phyloP scores from a whole-genome alignment of 2,797 vertebrate species.

The Discoglossus pictus region DNA sequence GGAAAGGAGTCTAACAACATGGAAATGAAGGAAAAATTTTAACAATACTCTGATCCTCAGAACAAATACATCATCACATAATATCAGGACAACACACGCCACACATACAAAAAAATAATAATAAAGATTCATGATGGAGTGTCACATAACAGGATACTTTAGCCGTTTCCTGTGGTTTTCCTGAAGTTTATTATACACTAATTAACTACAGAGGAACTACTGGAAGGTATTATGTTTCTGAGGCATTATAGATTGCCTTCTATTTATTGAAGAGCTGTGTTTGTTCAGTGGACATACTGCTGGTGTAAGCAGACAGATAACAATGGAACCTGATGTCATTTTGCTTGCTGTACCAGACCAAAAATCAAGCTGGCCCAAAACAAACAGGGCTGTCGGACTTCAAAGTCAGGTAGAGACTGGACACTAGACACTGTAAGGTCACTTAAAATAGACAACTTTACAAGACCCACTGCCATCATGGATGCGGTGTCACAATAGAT shows the following conservation, averaged over 20 bases:
- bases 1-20: conserved; percentile 43
- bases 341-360: neutral
- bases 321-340: conserved; percentile 33
- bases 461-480: too few species aligned
- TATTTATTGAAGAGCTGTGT: conserved; percentile 47
- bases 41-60: conserved; percentile 39
- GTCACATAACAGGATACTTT: conserved; percentile 51
- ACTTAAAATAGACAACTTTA: too few species aligned
- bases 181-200: conserved; percentile 48
- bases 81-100: conserved; percentile 44
- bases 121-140: conserved; percentile 46
- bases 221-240: conserved; percentile 42
- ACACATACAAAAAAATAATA: conserved; percentile 40
- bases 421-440: too few species aligned
- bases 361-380: too few species aligned
- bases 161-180: conserved; percentile 45
- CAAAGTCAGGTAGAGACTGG: too few species aligned
- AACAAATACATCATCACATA: conserved; percentile 49
- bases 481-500: too few species aligned
- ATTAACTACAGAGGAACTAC: conserved; percentile 44
- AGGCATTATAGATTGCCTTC: conserved; percentile 40
- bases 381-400: too few species aligned
- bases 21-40: conserved; percentile 42
- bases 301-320: conserved; percentile 44
- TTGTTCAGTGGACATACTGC: conserved; percentile 33